Base-by-base conservation (phyloP, 2,888 invertebrate species). In the Flabesymbios commensalis region DNA sequence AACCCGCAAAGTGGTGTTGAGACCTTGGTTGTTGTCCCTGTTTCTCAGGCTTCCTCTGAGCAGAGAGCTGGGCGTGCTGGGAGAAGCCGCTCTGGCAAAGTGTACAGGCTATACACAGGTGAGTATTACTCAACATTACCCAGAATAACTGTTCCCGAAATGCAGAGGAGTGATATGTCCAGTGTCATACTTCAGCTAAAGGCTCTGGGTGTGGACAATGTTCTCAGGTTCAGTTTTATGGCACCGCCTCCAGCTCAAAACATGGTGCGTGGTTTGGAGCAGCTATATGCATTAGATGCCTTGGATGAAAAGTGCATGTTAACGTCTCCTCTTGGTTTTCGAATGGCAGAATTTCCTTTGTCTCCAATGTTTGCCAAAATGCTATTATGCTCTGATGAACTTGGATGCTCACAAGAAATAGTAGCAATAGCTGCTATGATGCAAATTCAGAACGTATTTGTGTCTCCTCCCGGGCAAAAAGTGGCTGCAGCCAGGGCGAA, bases 31-130 rank as follows among this genome's bases (percentile, higher is more conserved):
- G 87, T 92, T 0, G 88, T 92, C 1, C 90, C 93, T 0, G 86
- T 92, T 1, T 93, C 94, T 1, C 89, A 89, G 81, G 92, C 94
- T 54, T 93, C 93, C 41, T 96, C 97, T 0, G 86, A 89, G 62
- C 97, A 98, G 80, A 85, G 98, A 61, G 93, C 96, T 0, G 98
- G 98, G 0, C 86, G 98, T 55, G 93, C 95, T 1, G 98, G 97
- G 0, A 85, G 98, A 48, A 87, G 92, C 10, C 84, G 88, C 49
- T 85, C 90, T 0, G 98, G 98, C 4, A 65, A 66, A 59, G 73
- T 65, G 0, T 97, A 90, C 76, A 69, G 85, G 59, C 70, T 85
- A 10, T 85, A 83, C 67, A 76, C 83, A 1, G 94, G 97, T 81
- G 87, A 87, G 39, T 90, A 90, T 55, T 93, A 87, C 75, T 84